phyloP scores from a whole-genome alignment of 1,140 invertebrate genomes.

The Drosophila biarmipes region DNA sequence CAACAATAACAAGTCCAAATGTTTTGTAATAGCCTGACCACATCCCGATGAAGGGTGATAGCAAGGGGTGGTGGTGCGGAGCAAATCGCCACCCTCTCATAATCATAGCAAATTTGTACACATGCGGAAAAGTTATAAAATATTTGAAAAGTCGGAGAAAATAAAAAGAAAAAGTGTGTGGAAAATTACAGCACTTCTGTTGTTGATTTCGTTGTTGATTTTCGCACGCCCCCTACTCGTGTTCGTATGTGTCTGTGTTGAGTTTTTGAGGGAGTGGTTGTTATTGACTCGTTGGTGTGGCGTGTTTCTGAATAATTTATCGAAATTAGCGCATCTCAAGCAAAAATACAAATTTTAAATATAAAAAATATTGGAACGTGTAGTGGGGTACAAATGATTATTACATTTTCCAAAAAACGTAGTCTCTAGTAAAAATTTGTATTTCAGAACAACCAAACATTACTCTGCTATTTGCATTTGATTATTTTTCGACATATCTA shows the following conservation, averaged over 20 bases:
- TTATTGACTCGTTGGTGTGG: neutral
- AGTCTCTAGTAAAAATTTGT: too few species aligned
- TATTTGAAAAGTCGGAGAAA: conserved; percentile 33
- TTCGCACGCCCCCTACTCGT: conserved; percentile 57
- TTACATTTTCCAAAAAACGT: too few species aligned
- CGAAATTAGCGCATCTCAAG: neutral
- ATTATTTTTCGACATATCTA: neutral
- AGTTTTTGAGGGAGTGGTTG: conserved; percentile 12
- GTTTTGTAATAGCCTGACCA: conserved; percentile 55
- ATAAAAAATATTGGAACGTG: neutral
- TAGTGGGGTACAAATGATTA: too few species aligned
- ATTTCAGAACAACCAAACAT: too few species aligned
- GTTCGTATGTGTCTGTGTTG: conserved; percentile 12
- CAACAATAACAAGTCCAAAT: conserved; percentile 32
- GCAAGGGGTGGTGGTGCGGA: neutral
- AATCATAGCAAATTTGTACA: conserved; percentile 38
- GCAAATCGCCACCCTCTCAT: conserved; percentile 5
- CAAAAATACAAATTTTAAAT: neutral
- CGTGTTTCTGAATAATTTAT: neutral
- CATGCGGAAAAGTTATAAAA: conserved; percentile 59
- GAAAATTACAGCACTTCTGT: conserved; percentile 64
- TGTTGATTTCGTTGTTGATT: conserved; percentile 33
- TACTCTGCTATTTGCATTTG: neutral
- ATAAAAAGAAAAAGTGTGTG: conserved; percentile 26
- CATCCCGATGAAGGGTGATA: neutral